Base-by-base conservation (phyloP, 2,888 invertebrate genomes). In the Asteroscopus sphinx region DNA sequence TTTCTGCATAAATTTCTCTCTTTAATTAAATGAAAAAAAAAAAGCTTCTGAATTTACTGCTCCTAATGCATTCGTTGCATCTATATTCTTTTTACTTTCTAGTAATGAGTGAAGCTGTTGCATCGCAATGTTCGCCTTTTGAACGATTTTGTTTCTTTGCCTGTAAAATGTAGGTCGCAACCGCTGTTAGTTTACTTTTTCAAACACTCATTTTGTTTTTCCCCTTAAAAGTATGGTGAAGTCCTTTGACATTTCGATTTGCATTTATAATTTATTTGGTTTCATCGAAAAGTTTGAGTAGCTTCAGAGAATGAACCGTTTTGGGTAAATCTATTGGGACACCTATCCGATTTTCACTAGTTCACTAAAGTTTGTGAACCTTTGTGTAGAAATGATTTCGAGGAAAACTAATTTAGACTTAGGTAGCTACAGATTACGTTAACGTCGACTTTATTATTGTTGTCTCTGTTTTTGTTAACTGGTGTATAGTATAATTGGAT, bases 1-100 rank as follows among this genome's bases (percentile, higher is more conserved):
- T 67, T 70, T 45, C n/a, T 39, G 26, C 47, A 57, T 64, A 46
- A 56, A 28, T 44, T 59, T 74, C 33, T 42, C 56, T 58, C 64
- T 64, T 57, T 39, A 67, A 68, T 69, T 70, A 74, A 79, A 73
- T 72, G 67, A 75, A 79, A 79, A 79, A 79, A 79, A 64, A 59
- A 61, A 68, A 62, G 63, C 76, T 81, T 74, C 68, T 80, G 73
- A 84, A 85, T 79, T 80, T 81, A 83, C 78, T 76, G 82, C 75
- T 79, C 65, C 76, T 85, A 86, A 86, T 88, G 85, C 79, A 80
- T 83, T 81, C 73, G 42, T 39, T 59, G 35, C 68, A 66, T 69
- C 65, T 72, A 55, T 61, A 54, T 77, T 73, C 70, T 62, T 70
- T 74, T 77, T 56, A 41, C 72, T 65, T 70, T 70, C 60, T 68